Base-by-base conservation (phyloP, 2,888 invertebrate genomes). In the Erebia ligea region DNA sequence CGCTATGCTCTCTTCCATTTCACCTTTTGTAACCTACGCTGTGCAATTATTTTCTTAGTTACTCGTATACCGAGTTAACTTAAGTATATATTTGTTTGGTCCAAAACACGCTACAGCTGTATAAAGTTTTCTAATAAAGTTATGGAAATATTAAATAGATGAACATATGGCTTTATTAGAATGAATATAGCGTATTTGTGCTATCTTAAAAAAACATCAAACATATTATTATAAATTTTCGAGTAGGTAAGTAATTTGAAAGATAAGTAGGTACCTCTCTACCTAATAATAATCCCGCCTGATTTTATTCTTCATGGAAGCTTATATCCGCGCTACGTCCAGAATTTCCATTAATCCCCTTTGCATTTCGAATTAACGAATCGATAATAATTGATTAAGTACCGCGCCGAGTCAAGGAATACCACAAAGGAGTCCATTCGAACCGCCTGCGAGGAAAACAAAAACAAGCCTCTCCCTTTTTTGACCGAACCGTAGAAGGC, bases 381-480 rank as follows among this genome's bases (percentile, higher is more conserved):
- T 92, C 90, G 92, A 88, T 91, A 84, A 92, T 92, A 92, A 92
- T 92, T 92, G 91, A 92, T 91, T 92, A 92, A 92, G 92, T 92
- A 90, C 83, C 82, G 81, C 80, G 80, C 79, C 78, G 78, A 81
- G 81, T 83, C 80, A 80, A 86, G 85, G 83, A 86, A 80, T 80
- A 80, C 90, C 89, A 89, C 90, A 92, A 92, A 92, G 89, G 86
- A 89, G 86, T 85, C 86, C 82, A 84, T 84, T 86, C 85, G 84
- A 83, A 79, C 86, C 85, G 86, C 86, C 87, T 82, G 83, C 81
- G 86, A 82, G 74, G 74, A 79, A 82, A 84, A 84, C 83, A 83
- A 84, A 82, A 83, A 84, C 83, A 82, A 75, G 70, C 76, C 74
- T 75, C 86, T 86, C 76, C 85, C 84, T 86, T 89, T 91, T 92